A percentile compares a stretch with the other conserved stretches of the same genome.
Evolutionary conservation across 2,797 vertebrate species (phyloP).

Genomic region (Spheniscus humboldti): DNA sequence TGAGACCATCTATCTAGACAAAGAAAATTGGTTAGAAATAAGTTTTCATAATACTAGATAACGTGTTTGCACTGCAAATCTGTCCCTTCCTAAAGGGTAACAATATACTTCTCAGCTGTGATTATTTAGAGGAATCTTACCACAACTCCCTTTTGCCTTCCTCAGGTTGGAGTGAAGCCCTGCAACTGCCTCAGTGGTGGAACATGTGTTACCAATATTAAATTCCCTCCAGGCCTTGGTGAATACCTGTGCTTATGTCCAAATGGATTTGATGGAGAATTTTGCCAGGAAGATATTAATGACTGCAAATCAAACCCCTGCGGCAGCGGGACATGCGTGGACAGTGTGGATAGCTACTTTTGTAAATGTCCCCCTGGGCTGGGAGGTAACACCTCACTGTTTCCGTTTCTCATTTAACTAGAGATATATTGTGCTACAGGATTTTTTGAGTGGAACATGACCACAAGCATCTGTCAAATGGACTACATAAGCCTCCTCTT

Average conservation of each 20-base stretch:
- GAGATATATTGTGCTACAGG: background rate
- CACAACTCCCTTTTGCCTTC: background rate
- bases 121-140: background rate
- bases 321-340: background rate
- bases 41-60: background rate
- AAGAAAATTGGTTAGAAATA: background rate
- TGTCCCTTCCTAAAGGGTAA: background rate
- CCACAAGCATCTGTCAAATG: background rate
- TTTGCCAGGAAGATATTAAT: slow-evolving; percentile 70
- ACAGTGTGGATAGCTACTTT: background rate
- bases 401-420: background rate
- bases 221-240: slow-evolving; percentile 80
- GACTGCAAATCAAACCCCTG: slow-evolving; percentile 53
- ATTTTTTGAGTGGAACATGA: background rate
- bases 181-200: slow-evolving; percentile 79
- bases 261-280: slow-evolving; percentile 68
- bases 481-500: background rate
- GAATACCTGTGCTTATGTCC: slow-evolving; percentile 81
- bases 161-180: slow-evolving; percentile 74
- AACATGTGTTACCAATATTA: slow-evolving; percentile 75
- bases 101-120: background rate
- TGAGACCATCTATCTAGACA: background rate
- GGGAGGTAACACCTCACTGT: slow-evolving; percentile 15
- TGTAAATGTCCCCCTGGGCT: slow-evolving; percentile 48
- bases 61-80: background rate